Evolutionary conservation across 2,888 invertebrate genomes (phyloP).

Genomic region (Eupithecia subfuscata): DNA sequence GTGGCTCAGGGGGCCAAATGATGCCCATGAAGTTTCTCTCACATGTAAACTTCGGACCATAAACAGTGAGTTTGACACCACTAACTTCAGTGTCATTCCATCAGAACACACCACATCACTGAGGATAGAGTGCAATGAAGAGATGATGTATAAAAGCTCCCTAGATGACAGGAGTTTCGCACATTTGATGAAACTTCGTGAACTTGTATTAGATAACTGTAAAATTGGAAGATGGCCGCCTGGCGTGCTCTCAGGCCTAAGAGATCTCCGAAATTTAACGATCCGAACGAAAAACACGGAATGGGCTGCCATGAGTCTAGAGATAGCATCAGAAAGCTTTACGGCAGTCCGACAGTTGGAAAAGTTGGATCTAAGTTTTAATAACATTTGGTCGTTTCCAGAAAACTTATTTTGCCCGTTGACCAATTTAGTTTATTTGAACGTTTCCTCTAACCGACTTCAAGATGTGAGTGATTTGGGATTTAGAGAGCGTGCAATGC

Average conservation of each 20-base stretch:
- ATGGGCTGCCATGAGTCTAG: constrained; percentile 93
- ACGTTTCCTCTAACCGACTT: constrained; percentile 93
- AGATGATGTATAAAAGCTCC: constrained; percentile 91
- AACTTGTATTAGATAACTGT: constrained; percentile 93
- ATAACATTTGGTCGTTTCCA: constrained; percentile 95
- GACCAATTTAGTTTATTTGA: constrained; percentile 90
- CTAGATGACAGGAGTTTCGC: constrained; percentile 90
- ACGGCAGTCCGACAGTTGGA: constrained; percentile 90
- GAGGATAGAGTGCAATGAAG: constrained; percentile 91
- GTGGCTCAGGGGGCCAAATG: constrained; percentile 86
- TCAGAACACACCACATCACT: constrained; percentile 92
- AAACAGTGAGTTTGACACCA: constrained; percentile 94
- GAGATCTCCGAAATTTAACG: constrained; percentile 92
- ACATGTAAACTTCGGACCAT: constrained; percentile 92
- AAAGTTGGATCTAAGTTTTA: constrained; percentile 92
- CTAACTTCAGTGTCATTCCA: constrained; percentile 94
- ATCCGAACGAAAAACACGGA: constrained; percentile 93
- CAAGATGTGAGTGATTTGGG: constrained; percentile 95
- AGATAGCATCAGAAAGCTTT: constrained; percentile 91
- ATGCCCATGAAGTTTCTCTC: constrained; percentile 88
- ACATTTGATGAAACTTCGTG: constrained; percentile 91
- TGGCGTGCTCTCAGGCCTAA: constrained; percentile 90
- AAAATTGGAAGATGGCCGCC: constrained; percentile 93
- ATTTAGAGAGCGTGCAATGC: constrained; percentile 89
- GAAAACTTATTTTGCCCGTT: constrained; percentile 93